These are phyloP conservation scores for Sisor rabdophorus DNA, from an alignment of 2,113 vertebrate species.

Conservation along the genomic window DNA sequence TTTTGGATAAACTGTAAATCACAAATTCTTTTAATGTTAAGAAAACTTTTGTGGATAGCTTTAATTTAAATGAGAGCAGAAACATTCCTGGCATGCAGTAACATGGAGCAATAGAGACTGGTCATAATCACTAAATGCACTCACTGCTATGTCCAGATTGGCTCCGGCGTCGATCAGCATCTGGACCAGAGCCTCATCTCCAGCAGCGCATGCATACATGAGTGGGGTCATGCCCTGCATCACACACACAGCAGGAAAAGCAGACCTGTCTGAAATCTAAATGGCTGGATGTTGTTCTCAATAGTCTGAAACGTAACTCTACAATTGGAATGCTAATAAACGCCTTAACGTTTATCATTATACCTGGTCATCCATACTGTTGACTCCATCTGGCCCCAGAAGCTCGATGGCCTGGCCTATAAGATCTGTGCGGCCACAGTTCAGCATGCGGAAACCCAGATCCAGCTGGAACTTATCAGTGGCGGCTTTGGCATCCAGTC, in stretches of 20 bases:
- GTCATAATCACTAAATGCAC: slow-evolving; percentile 10
- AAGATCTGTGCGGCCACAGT: slow-evolving; percentile 93
- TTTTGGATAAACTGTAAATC: no score
- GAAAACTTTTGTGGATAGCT: not conserved
- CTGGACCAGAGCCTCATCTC: slow-evolving; percentile 96
- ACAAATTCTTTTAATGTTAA: not conserved
- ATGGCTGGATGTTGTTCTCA: not conserved
- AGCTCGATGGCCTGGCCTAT: slow-evolving; percentile 88
- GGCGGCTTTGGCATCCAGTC: slow-evolving; percentile 89
- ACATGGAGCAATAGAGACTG: not conserved
- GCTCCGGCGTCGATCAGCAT: slow-evolving; percentile 95
- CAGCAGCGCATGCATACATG: slow-evolving; percentile 94
- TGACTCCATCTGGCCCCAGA: slow-evolving; percentile 86
- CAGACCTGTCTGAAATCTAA: slow-evolving; percentile 1
- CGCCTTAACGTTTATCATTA: not conserved
- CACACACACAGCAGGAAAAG: slow-evolving; percentile 23
- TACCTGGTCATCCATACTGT: slow-evolving; percentile 98
- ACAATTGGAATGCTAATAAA: not conserved
- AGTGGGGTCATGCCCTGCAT: slow-evolving; percentile 90
- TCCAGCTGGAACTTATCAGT: slow-evolving; percentile 93
- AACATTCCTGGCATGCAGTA: not conserved
- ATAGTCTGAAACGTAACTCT: not conserved
- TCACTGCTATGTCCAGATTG: slow-evolving; percentile 78
- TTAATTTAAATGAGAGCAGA: not conserved
- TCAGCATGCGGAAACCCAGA: slow-evolving; percentile 95